Evolutionary conservation across 2,797 vertebrate species (phyloP).

Genomic region (Cossypha polioptera): DNA sequence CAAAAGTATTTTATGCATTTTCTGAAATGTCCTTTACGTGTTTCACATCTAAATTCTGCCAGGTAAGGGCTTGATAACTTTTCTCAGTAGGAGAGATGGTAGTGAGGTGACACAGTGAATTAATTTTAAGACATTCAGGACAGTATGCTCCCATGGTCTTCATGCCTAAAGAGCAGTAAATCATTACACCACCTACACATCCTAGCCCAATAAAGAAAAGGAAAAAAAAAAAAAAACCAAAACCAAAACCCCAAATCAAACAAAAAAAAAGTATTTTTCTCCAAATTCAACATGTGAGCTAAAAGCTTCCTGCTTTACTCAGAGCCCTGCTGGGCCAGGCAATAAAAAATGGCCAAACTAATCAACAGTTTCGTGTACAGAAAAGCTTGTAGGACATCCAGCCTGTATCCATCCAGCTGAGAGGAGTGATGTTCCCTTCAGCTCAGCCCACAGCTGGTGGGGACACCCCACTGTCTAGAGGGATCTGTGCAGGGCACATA

Average conservation of each 20-base stretch:
- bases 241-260: too few species aligned
- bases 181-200: neutral
- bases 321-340: neutral
- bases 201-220: fast-evolving
- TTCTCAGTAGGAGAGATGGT: neutral
- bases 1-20: conserved; percentile 52
- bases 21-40: conserved; percentile 50
- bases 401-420: neutral
- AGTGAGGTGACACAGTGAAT: conserved; percentile 49
- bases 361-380: neutral
- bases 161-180: neutral
- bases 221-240: neutral
- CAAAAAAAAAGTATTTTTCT: neutral
- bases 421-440: neutral
- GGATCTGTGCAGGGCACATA: fast-evolving
- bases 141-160: neutral
- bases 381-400: neutral
- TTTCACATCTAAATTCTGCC: conserved; percentile 57
- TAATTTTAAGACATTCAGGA: conserved; percentile 33
- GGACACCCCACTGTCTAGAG: fast-evolving
- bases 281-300: neutral
- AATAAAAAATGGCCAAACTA: neutral
- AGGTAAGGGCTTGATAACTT: conserved; percentile 31
- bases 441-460: neutral
- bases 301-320: neutral